These are phyloP conservation scores for Rhinopomastus cyanomelas DNA, from an alignment of 2,113 vertebrate genomes.

Conservation along the genomic window DNA sequence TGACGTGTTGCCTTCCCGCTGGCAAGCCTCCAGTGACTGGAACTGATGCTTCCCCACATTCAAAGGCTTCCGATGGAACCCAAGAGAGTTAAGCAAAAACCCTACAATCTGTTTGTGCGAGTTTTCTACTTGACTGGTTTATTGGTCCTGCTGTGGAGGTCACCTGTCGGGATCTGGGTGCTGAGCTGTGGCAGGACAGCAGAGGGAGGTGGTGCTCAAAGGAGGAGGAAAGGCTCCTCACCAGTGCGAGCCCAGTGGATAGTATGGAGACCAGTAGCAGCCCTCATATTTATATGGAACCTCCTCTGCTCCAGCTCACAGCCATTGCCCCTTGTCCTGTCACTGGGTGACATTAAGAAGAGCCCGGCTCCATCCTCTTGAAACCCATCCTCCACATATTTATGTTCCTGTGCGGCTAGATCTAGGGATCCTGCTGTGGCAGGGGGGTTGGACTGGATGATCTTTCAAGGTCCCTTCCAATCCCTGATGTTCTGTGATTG, in stretches of 20 bases:
- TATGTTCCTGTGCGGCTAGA: too few species aligned
- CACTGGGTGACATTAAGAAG: too few species aligned
- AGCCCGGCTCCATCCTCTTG: too few species aligned
- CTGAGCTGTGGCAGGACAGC: conserved; percentile 9
- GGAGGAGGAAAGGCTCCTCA: neutral
- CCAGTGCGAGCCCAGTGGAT: neutral
- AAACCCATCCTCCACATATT: too few species aligned
- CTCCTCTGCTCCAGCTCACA: too few species aligned
- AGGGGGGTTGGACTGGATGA: too few species aligned
- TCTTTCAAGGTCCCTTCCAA: too few species aligned
- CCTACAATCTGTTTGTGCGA: neutral
- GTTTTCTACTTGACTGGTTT: neutral
- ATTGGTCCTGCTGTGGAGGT: neutral
- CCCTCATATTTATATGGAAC: too few species aligned
- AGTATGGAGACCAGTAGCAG: neutral
- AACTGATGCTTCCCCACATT: neutral
- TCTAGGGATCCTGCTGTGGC: too few species aligned
- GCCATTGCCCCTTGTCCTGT: too few species aligned
- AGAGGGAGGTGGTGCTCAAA: conserved; percentile 53
- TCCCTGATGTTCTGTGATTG: too few species aligned
- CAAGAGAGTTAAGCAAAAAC: neutral
- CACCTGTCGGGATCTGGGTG: neutral
- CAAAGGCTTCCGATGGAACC: neutral
- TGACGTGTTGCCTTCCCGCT: neutral
- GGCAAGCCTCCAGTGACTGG: neutral